Evolutionary conservation across 2,113 vertebrate genomes (phyloP).

Genomic region (Psilopsiagon aurifrons): DNA sequence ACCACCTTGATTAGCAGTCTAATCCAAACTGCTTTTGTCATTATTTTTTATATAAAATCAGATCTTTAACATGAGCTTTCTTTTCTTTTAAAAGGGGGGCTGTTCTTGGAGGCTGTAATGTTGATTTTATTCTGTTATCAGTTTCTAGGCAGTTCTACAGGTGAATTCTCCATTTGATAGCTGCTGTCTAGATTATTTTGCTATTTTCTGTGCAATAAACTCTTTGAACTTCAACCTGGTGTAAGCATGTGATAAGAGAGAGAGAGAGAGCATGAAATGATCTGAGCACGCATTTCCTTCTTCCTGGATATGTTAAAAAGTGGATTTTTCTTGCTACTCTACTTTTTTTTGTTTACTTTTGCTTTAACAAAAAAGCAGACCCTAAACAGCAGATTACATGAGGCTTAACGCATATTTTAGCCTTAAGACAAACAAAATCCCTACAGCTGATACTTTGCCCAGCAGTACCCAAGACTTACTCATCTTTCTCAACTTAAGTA

Average conservation of each 20-base stretch:
- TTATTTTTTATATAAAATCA: not conserved
- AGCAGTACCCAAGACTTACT: not conserved
- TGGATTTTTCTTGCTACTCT: not conserved
- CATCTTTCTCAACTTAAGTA: not conserved
- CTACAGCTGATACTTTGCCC: not conserved
- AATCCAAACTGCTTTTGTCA: not conserved
- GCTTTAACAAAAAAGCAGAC: not conserved
- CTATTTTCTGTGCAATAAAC: not conserved
- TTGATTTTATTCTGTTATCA: not conserved
- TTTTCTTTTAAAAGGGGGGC: not conserved
- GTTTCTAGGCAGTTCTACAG: not conserved
- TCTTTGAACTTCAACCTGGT: not conserved
- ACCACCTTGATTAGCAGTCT: not conserved
- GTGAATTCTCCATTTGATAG: not conserved
- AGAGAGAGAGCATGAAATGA: not conserved
- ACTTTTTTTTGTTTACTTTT: not conserved
- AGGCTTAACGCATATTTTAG: not conserved
- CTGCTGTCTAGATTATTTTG: not conserved
- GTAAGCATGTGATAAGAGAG: too few species aligned
- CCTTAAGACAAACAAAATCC: not conserved
- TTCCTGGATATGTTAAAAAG: not conserved
- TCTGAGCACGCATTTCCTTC: not conserved
- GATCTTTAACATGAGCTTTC: not conserved
- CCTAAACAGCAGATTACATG: not conserved
- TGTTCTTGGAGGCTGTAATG: not conserved